Conservation (phyloP, 2,888 invertebrate genomes). For the Peribatodes rhomboidaria region DNA sequence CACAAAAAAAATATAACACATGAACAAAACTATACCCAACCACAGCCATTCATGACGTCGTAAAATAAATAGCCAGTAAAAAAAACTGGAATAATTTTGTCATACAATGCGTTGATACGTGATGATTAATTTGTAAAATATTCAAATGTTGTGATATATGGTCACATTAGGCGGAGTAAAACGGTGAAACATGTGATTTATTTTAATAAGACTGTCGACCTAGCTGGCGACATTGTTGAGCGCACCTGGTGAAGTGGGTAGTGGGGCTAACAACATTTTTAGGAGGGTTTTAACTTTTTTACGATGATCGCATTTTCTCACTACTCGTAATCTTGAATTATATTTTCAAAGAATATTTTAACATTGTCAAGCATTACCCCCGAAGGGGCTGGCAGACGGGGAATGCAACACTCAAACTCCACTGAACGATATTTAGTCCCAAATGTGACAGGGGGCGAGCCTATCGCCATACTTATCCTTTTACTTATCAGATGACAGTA, state of each 20-base stretch:
- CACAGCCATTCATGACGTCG: constrained; percentile 12
- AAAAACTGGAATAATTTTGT: constrained; percentile 20
- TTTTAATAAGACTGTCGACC: constrained; percentile 6
- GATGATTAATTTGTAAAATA: constrained; percentile 30
- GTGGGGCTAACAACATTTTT: not conserved
- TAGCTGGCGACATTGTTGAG: not conserved
- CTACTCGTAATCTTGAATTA: too few species aligned
- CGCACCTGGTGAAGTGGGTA: constrained; percentile 5
- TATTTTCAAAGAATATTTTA: too few species aligned
- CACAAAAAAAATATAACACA: not conserved
- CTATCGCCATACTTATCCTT: too few species aligned
- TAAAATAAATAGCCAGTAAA: constrained; percentile 28
- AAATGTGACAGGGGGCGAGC: too few species aligned
- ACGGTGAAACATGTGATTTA: constrained; percentile 18
- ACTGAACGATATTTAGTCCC: too few species aligned
- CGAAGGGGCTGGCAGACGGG: too few species aligned
- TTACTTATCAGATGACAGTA: too few species aligned
- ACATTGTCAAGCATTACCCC: too few species aligned
- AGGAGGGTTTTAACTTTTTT: too few species aligned
- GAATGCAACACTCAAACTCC: too few species aligned
- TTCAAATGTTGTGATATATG: constrained; percentile 28
- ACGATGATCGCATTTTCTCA: too few species aligned
- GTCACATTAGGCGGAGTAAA: constrained; percentile 16
- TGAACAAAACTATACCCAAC: constrained; percentile 12
- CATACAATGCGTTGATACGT: constrained; percentile 18